phyloP scores from a whole-genome alignment of 1,140 invertebrate species.

The Drosophila aff. region DNA sequence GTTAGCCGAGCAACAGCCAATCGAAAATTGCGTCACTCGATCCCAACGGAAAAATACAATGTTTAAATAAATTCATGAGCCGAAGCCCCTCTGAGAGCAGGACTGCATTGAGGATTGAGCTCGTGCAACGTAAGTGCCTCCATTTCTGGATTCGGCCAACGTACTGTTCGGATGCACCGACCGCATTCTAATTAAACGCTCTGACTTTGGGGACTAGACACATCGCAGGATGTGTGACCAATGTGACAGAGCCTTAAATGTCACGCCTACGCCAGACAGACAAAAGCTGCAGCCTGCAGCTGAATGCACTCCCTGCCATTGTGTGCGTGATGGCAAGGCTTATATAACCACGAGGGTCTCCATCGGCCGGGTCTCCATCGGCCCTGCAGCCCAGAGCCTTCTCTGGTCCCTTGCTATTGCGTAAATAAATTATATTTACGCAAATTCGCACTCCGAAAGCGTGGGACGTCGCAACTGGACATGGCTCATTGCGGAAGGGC shows the following conservation, averaged over 20 bases:
- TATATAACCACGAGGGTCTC: conserved; percentile 67
- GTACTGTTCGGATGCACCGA: conserved; percentile 24
- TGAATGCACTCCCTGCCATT: conserved; percentile 39
- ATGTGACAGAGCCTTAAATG: conserved; percentile 76
- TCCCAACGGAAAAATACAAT: conserved; percentile 15
- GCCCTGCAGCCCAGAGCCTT: conserved; percentile 7
- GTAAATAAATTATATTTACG: conserved; percentile 84
- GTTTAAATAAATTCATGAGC: conserved; percentile 41
- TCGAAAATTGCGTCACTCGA: conserved; percentile 9
- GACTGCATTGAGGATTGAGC: background rate
- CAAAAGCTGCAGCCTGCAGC: conserved; percentile 36
- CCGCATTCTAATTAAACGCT: conserved; percentile 78
- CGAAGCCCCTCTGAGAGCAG: background rate
- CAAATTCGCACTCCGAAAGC: conserved; percentile 78
- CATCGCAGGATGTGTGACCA: conserved; percentile 49
- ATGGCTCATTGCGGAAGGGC: conserved; percentile 1
- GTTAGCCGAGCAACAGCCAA: conserved; percentile 32
- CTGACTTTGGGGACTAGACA: conserved; percentile 58
- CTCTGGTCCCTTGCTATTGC: conserved; percentile 67
- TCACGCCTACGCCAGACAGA: conserved; percentile 59
- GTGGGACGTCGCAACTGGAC: conserved; percentile 39
- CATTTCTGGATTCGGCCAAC: conserved; percentile 1
- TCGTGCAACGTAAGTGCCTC: background rate
- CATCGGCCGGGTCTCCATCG: conserved; percentile 7
- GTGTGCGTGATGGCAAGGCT: conserved; percentile 52